phyloP scores from a whole-genome alignment of 2,888 invertebrate species.

The Poecilus cupreus region DNA sequence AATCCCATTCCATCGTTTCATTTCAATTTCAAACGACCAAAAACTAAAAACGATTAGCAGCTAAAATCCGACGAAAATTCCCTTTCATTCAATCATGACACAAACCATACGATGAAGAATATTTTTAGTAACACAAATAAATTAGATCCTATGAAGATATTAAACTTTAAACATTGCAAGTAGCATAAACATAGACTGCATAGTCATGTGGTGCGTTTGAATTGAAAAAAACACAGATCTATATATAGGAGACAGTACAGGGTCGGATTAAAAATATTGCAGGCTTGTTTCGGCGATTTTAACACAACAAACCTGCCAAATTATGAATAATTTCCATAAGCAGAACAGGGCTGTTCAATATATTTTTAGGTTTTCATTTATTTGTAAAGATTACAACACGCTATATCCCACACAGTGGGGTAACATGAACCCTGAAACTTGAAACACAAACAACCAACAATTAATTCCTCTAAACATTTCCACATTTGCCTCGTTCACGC shows the following conservation, averaged over 20 bases:
- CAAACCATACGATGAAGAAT: neutral
- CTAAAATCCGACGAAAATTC: constrained; percentile 12
- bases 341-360: no score
- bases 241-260: constrained; percentile 34
- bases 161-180: constrained; percentile 45
- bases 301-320: no score
- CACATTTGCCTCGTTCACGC: no score
- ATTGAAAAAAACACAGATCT: constrained; percentile 24
- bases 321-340: no score
- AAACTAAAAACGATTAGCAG: constrained; percentile 33
- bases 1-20: constrained; percentile 27
- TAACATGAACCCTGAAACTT: no score
- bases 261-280: no score
- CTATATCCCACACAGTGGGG: no score
- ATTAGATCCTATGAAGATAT: constrained; percentile 47
- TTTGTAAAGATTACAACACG: no score
- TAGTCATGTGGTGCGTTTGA: constrained; percentile 28
- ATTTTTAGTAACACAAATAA: constrained; percentile 51
- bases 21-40: constrained; percentile 31
- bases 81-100: constrained; percentile 22
- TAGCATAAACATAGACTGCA: constrained; percentile 30
- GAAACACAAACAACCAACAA: no score
- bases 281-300: no score
- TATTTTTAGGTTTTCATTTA: no score
- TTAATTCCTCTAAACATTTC: no score